A percentile compares a stretch with the other conserved stretches of the same genome.
Evolutionary conservation across 1,140 invertebrate genomes (phyloP).

Genomic region (Calosoma granatense): DNA sequence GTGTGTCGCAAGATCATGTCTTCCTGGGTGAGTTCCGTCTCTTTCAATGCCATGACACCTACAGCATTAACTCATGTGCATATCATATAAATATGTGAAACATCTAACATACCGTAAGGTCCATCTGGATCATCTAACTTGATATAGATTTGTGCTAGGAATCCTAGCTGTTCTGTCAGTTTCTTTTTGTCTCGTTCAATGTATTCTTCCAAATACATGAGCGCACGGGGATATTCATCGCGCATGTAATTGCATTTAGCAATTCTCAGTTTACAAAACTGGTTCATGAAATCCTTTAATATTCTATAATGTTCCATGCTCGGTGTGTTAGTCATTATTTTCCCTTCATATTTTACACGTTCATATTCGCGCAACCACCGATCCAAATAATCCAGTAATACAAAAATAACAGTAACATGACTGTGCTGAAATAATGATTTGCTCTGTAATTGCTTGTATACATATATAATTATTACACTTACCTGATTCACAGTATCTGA

Average conservation of each 20-base stretch:
- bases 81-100: background rate
- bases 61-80: background rate
- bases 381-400: conserved; percentile 60
- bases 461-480: too few relatives aligned
- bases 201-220: conserved; percentile 64
- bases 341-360: too few relatives aligned
- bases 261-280: conserved; percentile 54
- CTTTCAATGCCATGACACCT: conserved; percentile 51
- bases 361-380: conserved; percentile 58
- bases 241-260: conserved; percentile 60
- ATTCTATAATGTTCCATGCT: conserved; percentile 26
- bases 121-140: conserved; percentile 66
- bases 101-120: conserved; percentile 45
- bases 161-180: conserved; percentile 48
- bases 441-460: conserved; percentile 15
- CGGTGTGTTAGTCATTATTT: too few relatives aligned
- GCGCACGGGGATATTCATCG: conserved; percentile 58
- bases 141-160: conserved; percentile 62
- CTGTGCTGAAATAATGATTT: conserved; percentile 29
- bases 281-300: conserved; percentile 37
- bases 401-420: conserved; percentile 57
- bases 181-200: conserved; percentile 46
- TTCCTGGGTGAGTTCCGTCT: conserved; percentile 53
- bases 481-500: conserved; percentile 15
- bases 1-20: conserved; percentile 63